These are phyloP conservation scores for Lethocerus indicus DNA, from an alignment of 1,140 invertebrate species.

Conservation along the genomic window DNA sequence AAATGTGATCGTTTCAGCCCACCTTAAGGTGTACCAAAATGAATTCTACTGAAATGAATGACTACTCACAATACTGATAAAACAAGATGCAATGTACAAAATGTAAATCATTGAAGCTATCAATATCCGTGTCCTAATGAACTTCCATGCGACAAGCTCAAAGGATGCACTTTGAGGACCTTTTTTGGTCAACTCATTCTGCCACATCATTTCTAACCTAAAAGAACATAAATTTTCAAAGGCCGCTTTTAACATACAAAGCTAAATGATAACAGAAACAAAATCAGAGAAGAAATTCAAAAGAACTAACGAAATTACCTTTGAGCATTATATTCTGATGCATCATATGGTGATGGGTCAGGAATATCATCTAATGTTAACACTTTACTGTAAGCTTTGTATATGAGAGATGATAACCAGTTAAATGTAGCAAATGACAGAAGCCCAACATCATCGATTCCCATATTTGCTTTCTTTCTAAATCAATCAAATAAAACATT, in stretches of 20 bases:
- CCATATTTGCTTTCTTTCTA: slow-evolving; percentile 23
- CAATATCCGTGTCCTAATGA: slow-evolving; percentile 34
- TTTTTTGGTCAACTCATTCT: slow-evolving; percentile 27
- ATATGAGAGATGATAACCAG: slow-evolving; percentile 39
- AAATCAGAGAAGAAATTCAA: slow-evolving; percentile 4
- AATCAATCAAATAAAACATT: slow-evolving; percentile 9
- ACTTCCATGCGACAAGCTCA: slow-evolving; percentile 31
- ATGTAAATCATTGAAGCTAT: slow-evolving; percentile 32
- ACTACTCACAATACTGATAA: slow-evolving; percentile 40
- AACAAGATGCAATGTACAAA: slow-evolving; percentile 34
- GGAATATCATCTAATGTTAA: slow-evolving; percentile 29
- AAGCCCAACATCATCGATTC: slow-evolving; percentile 30
- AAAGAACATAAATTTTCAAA: not conserved
- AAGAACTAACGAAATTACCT: slow-evolving; percentile 19
- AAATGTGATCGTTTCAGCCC: too few species aligned
- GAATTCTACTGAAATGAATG: slow-evolving; percentile 10
- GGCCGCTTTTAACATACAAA: not conserved
- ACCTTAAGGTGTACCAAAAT: slow-evolving; percentile 3
- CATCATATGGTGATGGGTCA: slow-evolving; percentile 30
- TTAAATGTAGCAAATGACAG: slow-evolving; percentile 35
- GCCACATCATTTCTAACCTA: slow-evolving; percentile 32
- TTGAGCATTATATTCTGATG: slow-evolving; percentile 29
- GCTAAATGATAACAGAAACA: not conserved
- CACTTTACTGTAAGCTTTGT: slow-evolving; percentile 32
- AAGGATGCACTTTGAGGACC: slow-evolving; percentile 29